phyloP scores from a whole-genome alignment of 2,888 invertebrate species.

The Argynnis bischoffii region DNA sequence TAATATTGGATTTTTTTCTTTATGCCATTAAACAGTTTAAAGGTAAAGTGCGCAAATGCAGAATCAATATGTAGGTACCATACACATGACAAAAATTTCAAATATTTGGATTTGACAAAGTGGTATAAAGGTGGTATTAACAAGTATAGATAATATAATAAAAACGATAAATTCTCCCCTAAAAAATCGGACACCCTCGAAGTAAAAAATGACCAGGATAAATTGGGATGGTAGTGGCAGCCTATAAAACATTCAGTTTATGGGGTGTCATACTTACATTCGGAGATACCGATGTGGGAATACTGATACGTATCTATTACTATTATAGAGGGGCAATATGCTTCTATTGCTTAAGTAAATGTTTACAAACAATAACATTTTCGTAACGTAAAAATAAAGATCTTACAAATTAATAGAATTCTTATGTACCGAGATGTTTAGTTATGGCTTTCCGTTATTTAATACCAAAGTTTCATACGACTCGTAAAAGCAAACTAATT shows the following conservation, averaged over 20 bases:
- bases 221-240: constrained; percentile 79
- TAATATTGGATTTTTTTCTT: not conserved
- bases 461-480: constrained; percentile 3
- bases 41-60: not conserved
- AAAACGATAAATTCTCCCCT: constrained; percentile 73
- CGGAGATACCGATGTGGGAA: constrained; percentile 72
- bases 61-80: not conserved
- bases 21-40: not conserved
- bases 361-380: constrained; percentile 19
- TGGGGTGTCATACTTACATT: constrained; percentile 83
- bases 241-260: constrained; percentile 81
- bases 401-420: not conserved
- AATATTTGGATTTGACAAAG: constrained; percentile 46
- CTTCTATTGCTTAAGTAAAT: constrained; percentile 29
- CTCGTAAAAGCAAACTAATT: constrained; percentile 26
- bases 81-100: constrained; percentile 12
- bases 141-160: constrained; percentile 49
- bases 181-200: constrained; percentile 76
- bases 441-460: not conserved
- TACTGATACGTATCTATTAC: constrained; percentile 58
- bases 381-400: not conserved
- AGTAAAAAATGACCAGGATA: constrained; percentile 81
- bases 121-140: constrained; percentile 52
- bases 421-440: not conserved
- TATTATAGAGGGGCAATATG: constrained; percentile 37